Conservation (phyloP, 2,113 vertebrate species). For the Ameiurus melas region DNA sequence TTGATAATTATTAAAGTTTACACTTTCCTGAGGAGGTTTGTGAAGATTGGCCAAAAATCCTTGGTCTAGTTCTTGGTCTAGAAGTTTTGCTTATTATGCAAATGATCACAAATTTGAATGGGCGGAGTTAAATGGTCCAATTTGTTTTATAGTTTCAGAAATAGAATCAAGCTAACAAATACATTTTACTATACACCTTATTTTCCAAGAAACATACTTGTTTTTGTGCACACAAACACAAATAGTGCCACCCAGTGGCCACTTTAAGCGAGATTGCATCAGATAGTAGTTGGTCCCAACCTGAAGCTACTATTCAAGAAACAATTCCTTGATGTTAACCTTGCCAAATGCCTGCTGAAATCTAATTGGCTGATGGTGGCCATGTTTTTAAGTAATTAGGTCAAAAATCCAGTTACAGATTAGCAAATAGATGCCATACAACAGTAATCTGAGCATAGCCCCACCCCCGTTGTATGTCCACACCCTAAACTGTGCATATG, state of each 20-base stretch:
- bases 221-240: too few relatives aligned
- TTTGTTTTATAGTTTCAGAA: too few relatives aligned
- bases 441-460: not conserved
- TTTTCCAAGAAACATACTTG: too few relatives aligned
- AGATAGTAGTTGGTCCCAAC: not conserved
- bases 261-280: not conserved
- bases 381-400: not conserved
- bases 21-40: not conserved
- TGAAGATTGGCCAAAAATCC: not conserved
- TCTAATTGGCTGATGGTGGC: not conserved
- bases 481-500: not conserved
- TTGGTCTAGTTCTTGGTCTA: too few relatives aligned
- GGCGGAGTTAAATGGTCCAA: too few relatives aligned
- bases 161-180: not conserved
- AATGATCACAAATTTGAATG: too few relatives aligned
- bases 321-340: not conserved
- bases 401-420: not conserved
- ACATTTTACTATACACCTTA: too few relatives aligned
- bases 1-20: not conserved
- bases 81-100: too few relatives aligned
- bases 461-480: not conserved
- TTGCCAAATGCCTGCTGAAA: not conserved
- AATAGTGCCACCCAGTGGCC: too few relatives aligned
- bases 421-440: not conserved
- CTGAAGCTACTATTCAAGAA: not conserved